A percentile compares a stretch with the other conserved stretches of the same genome.
phyloP scores from a whole-genome alignment of 2,113 vertebrate species.

The Centrocercus urophasianus region DNA sequence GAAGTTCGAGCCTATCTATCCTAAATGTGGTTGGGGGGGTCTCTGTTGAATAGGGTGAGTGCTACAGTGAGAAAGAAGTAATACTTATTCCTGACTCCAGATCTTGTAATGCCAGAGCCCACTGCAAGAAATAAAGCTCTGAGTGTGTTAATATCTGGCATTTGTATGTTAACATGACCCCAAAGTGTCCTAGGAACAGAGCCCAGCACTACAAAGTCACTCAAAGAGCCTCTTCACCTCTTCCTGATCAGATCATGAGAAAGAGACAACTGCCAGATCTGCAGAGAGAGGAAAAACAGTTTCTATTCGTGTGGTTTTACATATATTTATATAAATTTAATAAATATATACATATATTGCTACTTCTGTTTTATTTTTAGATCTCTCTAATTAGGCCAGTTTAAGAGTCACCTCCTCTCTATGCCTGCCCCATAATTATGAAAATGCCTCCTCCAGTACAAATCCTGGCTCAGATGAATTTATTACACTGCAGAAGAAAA shows the following conservation, averaged over 20 bases:
- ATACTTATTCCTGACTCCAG: neutral
- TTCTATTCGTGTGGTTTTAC: neutral
- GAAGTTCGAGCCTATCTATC: neutral
- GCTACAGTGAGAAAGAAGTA: slow-evolving; percentile 9
- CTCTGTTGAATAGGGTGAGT: neutral
- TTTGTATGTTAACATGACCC: slow-evolving; percentile 55
- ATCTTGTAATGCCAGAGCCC: neutral
- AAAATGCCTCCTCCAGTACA: slow-evolving; percentile 50
- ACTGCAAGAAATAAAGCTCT: slow-evolving; percentile 24
- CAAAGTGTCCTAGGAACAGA: slow-evolving; percentile 47
- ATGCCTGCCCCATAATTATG: slow-evolving; percentile 31
- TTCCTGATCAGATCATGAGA: slow-evolving; percentile 32
- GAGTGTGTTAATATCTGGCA: slow-evolving; percentile 36
- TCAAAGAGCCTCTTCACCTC: slow-evolving; percentile 57
- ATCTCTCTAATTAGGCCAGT: slow-evolving; percentile 44
- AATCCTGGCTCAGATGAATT: slow-evolving; percentile 45
- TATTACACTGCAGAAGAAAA: slow-evolving; percentile 55
- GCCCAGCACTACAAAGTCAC: slow-evolving; percentile 24
- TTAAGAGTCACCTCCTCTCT: slow-evolving; percentile 52
- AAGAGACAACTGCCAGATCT: slow-evolving; percentile 31
- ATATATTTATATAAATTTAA: neutral
- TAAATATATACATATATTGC: neutral
- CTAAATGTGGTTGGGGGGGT: neutral
- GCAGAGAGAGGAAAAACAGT: neutral
- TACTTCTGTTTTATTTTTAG: slow-evolving; percentile 62